These are phyloP conservation scores for Dione juno DNA, from an alignment of 2,888 invertebrate species.

Conservation along the genomic window DNA sequence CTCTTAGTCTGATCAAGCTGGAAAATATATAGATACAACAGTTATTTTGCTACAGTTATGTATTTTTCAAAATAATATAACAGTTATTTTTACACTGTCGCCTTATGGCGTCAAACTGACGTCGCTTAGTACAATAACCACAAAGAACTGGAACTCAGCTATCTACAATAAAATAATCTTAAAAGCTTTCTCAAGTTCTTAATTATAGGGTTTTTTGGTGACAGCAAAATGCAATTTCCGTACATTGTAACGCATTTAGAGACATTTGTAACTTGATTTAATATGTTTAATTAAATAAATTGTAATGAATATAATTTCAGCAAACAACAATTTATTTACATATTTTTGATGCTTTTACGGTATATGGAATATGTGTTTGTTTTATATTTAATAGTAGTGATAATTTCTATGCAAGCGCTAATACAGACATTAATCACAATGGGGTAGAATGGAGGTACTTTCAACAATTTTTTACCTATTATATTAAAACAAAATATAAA, in stretches of 20 bases:
- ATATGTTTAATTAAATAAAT: background rate
- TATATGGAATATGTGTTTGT: no score
- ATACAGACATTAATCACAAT: no score
- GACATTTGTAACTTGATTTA: slow-evolving; percentile 1
- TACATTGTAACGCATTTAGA: slow-evolving; percentile 37
- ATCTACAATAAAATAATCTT: slow-evolving; percentile 65
- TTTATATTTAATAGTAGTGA: no score
- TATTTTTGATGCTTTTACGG: no score
- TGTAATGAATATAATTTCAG: background rate
- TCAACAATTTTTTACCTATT: no score
- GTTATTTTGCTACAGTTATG: background rate
- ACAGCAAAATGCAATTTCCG: slow-evolving; percentile 66
- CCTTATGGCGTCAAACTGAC: background rate
- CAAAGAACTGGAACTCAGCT: background rate
- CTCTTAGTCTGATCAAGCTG: no score
- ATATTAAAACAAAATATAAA: no score
- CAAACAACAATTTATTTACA: background rate
- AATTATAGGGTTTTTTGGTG: slow-evolving; percentile 61
- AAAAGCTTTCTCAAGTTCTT: slow-evolving; percentile 59
- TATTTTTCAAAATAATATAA: no score
- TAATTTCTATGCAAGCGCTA: no score
- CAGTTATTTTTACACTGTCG: background rate
- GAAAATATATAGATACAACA: no score
- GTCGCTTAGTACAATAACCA: slow-evolving; percentile 33
- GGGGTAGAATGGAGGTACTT: no score